A percentile compares a stretch with the other conserved stretches of the same genome.
Conservation (phyloP, 2,888 invertebrate species). For the Thera britannica region DNA sequence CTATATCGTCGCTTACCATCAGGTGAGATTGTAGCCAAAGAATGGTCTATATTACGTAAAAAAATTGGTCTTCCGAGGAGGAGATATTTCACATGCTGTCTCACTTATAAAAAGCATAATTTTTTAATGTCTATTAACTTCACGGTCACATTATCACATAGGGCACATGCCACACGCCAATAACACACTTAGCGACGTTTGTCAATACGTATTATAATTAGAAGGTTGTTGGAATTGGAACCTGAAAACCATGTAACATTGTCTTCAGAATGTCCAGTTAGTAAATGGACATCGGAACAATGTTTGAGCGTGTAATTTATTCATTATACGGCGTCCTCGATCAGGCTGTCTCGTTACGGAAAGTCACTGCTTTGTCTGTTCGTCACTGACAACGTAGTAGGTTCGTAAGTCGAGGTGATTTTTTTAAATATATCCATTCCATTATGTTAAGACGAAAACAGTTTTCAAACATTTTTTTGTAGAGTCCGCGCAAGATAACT, state of each 20-base stretch:
- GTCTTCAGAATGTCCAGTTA: constrained; percentile 67
- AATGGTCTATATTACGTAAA: too few relatives aligned
- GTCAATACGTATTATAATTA: constrained; percentile 72
- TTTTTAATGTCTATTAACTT: neutral
- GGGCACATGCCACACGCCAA: constrained; percentile 49
- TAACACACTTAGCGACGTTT: constrained; percentile 55
- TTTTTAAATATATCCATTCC: neutral
- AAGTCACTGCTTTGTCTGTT: constrained; percentile 64
- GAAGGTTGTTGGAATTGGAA: constrained; percentile 35
- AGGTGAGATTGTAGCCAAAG: too few relatives aligned
- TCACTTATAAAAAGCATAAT: too few relatives aligned
- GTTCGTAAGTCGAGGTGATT: neutral
- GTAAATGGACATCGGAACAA: constrained; percentile 79
- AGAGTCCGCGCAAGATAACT: too few relatives aligned
- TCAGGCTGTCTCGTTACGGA: constrained; percentile 72
- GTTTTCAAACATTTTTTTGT: too few relatives aligned
- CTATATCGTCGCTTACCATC: too few relatives aligned
- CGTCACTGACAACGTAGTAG: neutral
- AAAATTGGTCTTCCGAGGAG: too few relatives aligned
- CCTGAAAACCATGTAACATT: constrained; percentile 56
- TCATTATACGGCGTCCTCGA: constrained; percentile 83
- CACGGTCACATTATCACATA: constrained; percentile 34
- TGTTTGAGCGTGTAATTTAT: constrained; percentile 85
- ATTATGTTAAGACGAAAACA: too few relatives aligned
- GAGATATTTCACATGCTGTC: too few relatives aligned